Evolutionary conservation across 2,888 invertebrate genomes (phyloP).

Genomic region (Hemithea aestivaria): DNA sequence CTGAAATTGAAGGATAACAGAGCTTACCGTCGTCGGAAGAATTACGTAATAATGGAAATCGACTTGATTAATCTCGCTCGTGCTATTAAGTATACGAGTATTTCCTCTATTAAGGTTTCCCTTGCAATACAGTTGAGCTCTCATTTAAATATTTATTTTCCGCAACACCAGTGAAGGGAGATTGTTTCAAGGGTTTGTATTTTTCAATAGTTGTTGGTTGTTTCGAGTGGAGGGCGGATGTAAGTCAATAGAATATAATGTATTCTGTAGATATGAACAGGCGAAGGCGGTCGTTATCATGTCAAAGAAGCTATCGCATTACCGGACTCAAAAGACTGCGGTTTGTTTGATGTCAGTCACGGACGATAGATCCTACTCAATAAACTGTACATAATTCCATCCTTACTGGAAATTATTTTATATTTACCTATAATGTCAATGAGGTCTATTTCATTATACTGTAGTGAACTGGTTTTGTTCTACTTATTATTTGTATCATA

Average conservation of each 20-base stretch:
- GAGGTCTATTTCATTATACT: constrained; percentile 1
- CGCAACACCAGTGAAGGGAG: constrained; percentile 23
- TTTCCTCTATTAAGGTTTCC: constrained; percentile 17
- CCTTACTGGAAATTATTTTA: constrained; percentile 24
- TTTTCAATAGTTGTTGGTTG: constrained; percentile 50
- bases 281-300: constrained; percentile 67
- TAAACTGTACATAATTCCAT: constrained; percentile 40
- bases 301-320: constrained; percentile 76
- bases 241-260: constrained; percentile 59
- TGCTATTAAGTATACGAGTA: constrained; percentile 10
- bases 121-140: constrained; percentile 18
- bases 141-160: constrained; percentile 23
- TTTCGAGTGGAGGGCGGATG: constrained; percentile 30
- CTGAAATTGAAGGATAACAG: constrained; percentile 8
- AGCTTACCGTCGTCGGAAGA: constrained; percentile 5
- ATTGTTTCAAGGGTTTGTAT: constrained; percentile 30
- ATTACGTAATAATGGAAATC: constrained; percentile 17
- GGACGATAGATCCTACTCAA: constrained; percentile 44
- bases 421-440: constrained; percentile 2
- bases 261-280: constrained; percentile 60
- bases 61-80: constrained; percentile 14
- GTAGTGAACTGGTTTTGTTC: too few relatives aligned
- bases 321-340: constrained; percentile 67
- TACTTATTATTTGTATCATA: too few relatives aligned
- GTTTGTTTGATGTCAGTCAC: constrained; percentile 64